phyloP scores from a whole-genome alignment of 2,888 invertebrate genomes.

The Deilephila porcellus region DNA sequence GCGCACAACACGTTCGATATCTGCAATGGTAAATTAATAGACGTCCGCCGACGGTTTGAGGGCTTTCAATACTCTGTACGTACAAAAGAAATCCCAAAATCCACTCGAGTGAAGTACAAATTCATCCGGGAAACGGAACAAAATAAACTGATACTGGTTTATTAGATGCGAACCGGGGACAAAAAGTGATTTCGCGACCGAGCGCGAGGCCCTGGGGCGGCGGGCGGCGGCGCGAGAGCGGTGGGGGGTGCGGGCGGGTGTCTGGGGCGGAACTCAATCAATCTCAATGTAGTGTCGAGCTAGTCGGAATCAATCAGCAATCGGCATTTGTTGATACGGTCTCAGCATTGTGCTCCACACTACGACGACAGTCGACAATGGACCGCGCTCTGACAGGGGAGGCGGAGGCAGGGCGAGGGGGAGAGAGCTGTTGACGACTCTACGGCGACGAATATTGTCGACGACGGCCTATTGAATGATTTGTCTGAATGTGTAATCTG shows the following conservation, averaged over 20 bases:
- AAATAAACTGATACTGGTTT: slow-evolving; percentile 26
- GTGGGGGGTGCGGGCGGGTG: background rate
- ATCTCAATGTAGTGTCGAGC: slow-evolving; percentile 52
- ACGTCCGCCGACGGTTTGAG: too few species aligned
- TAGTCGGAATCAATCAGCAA: slow-evolving; percentile 56
- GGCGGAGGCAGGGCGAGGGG: background rate
- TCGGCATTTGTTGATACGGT: slow-evolving; percentile 38
- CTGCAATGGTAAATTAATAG: too few species aligned
- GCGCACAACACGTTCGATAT: too few species aligned
- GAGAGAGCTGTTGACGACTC: background rate
- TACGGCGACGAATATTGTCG: slow-evolving; percentile 18
- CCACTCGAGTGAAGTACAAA: slow-evolving; percentile 18
- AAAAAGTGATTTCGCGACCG: slow-evolving; percentile 38
- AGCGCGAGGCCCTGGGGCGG: slow-evolving; percentile 26
- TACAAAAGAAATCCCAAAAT: slow-evolving; percentile 19
- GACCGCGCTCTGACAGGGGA: background rate
- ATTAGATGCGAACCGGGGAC: slow-evolving; percentile 33
- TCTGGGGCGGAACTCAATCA: slow-evolving; percentile 44
- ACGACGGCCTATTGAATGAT: slow-evolving; percentile 28
- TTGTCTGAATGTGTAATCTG: slow-evolving; percentile 28
- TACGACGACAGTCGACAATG: slow-evolving; percentile 35
- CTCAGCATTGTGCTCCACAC: slow-evolving; percentile 34
- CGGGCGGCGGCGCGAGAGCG: background rate
- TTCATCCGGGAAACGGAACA: slow-evolving; percentile 10
- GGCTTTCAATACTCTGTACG: background rate